Base-by-base conservation (phyloP, 2,797 vertebrate genomes). In the Sebastes taczanowskii region DNA sequence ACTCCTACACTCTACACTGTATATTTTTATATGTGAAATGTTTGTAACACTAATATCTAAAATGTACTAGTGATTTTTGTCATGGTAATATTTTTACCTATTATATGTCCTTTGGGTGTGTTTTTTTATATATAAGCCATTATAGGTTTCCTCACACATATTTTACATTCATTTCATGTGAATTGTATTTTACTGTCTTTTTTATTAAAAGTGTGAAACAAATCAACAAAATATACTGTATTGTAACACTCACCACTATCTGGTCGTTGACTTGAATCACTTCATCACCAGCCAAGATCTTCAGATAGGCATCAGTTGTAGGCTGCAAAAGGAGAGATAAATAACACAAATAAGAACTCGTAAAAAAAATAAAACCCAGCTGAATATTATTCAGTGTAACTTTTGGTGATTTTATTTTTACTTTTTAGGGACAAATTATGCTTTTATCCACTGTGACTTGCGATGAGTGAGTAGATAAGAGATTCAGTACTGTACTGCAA, bases 241-340 rank as follows among this genome's bases (percentile, higher is more conserved):
- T 1, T 3, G 16, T 20, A 55, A 82, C 67, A 93, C 98, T 97
- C 90, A 99, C 98, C 96, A 99, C 98, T 29, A 98, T 97, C 89
- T 98, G 98, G 86, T 96, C 93, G 1, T 99, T 98, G 89, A 99
- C 96, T 94, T 99, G 95, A 83, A 99, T 93, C 9, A 99, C 96
- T 91, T 99, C 98, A 23, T 99, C 98, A 34, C 98, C 98, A 0
- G 96, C 95, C 77, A 97, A 91, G 84, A 99, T 90, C 72, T 88
- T 94, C 25, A 93, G 90, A 66, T 66, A 92, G 2, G 92, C 86
- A 27, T 95, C 92, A 2, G 89, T 52, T 3, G 95, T 87, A 18
- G 89, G 95, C 98, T 99, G 88, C 25, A 82, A 49, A 25, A 71
- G 6, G 20, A 30, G 34, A n/a, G 23, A 49, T 3, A 67, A 70